Evolutionary conservation across 2,888 invertebrate genomes (phyloP).

Genomic region (Ramazzottius varieornatus): DNA sequence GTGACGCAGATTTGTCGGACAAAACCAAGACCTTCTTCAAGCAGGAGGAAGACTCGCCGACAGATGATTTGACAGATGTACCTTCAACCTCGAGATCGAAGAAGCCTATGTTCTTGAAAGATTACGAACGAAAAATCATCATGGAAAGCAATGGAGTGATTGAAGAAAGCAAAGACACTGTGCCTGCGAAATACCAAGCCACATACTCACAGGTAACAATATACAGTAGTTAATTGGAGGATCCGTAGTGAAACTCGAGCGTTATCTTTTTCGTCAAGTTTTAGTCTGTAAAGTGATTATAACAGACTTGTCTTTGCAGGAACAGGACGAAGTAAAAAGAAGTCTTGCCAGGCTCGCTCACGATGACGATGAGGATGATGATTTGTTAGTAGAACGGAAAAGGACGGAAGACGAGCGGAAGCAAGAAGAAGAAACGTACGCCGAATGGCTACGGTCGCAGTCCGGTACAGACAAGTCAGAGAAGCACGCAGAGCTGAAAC

Average conservation of each 20-base stretch:
- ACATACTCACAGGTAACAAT: not conserved
- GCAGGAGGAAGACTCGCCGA: not conserved
- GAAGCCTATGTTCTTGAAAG: constrained; percentile 38
- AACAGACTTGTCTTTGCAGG: constrained; percentile 21
- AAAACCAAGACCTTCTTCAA: constrained; percentile 36
- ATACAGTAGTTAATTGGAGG: not conserved
- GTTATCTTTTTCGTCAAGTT: too few species aligned
- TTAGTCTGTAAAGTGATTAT: too few species aligned
- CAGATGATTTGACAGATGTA: too few species aligned
- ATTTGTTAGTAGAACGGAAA: constrained; percentile 18
- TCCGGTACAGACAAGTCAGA: constrained; percentile 33
- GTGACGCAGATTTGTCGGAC: constrained; percentile 68
- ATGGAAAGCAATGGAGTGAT: constrained; percentile 34
- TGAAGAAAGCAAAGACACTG: constrained; percentile 20
- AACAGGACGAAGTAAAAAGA: constrained; percentile 37
- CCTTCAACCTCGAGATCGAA: not conserved
- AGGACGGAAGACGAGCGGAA: constrained; percentile 19
- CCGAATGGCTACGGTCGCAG: constrained; percentile 53
- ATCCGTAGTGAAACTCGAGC: too few species aligned
- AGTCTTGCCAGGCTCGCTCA: constrained; percentile 31
- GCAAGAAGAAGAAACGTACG: constrained; percentile 34
- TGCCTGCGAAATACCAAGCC: constrained; percentile 4
- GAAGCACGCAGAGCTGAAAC: constrained; percentile 34
- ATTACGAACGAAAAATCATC: constrained; percentile 49
- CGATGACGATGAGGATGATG: constrained; percentile 22